Evolutionary conservation across 1,140 invertebrate genomes (phyloP), one percentile per base, ranked within the genome.

Genomic region (Dendrolimus punctatus): DNA sequence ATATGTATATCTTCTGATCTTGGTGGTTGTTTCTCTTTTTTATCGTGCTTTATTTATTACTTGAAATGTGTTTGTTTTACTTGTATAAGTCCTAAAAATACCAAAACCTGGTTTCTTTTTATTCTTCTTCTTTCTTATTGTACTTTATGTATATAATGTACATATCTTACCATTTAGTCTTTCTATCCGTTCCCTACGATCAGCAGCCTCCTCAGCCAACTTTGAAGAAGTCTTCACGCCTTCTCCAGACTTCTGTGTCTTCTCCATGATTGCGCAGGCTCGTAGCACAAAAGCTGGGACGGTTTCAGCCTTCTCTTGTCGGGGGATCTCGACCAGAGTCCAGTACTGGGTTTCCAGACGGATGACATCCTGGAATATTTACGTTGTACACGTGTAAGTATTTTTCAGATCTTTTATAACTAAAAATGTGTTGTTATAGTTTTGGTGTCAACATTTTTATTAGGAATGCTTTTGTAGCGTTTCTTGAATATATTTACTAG

Each of bases 321-420:
- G 92, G 8, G 96, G 96, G 51, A 97, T 95, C 73, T 97, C 96
- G 23, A 98, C 93, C 53, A 97, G 83, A 0, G 95, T 94, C 95
- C 96, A 97, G 85, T 97, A 97, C 76, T 97, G 95, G 2, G 95
- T 96, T 87, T 98, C 96, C 70, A 98, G 87, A 57, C 95, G 92
- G 60, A 96, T 96, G 7, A 98, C 96, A 70, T 97, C 95, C 94
- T 96, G 77, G 46, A 89, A 88, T 51, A 41, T 45, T 8, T 36
- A 37, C 6, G 37, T 5, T 37, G 23, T 23, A 23, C 23, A 23
- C 23, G 1, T 23, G 3, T 23, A 23, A 23, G 23, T 23, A 23
- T 23, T 23, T 23, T 23, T 23, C 23, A 23, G 23, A 37, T 38
- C 4, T 6, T 47, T 37, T 36, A 47, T 36, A 5, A 47, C 2